Conservation (phyloP, 2,797 vertebrate genomes). For the Sebastes taczanowskii region DNA sequence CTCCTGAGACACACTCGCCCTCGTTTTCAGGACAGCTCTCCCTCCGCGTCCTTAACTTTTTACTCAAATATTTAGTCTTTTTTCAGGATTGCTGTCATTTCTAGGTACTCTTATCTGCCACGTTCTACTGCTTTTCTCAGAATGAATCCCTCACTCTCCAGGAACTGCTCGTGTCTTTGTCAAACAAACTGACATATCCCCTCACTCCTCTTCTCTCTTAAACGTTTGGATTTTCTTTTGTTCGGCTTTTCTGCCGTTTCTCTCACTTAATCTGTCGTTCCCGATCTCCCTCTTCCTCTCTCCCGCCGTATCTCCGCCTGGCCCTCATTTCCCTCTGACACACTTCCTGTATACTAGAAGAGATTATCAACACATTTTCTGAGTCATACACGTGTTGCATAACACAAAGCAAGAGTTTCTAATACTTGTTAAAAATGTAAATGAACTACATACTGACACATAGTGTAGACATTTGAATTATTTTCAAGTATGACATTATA, state of each 20-base stretch:
- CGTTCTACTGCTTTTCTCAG: background rate
- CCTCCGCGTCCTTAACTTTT: background rate
- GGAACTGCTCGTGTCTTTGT: background rate
- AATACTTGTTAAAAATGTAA: background rate
- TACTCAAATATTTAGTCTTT: conserved; percentile 7
- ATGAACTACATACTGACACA: background rate
- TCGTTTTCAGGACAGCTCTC: conserved; percentile 47
- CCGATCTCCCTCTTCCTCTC: conserved; percentile 18
- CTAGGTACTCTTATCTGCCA: background rate
- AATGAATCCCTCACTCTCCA: background rate
- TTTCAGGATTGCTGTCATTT: background rate
- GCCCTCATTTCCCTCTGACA: conserved; percentile 60
- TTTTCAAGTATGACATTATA: background rate
- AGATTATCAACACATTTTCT: conserved; percentile 56
- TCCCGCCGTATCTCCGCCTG: background rate
- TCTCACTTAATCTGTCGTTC: conserved; percentile 14
- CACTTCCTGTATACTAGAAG: conserved; percentile 73
- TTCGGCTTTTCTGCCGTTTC: conserved; percentile 23
- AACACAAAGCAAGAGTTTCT: conserved; percentile 8
- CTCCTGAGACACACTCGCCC: conserved; percentile 61
- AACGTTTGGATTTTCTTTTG: conserved; percentile 9
- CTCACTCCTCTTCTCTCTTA: background rate
- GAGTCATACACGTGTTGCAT: conserved; percentile 55
- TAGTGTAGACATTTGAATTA: background rate
- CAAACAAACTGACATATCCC: background rate